Evolutionary conservation across 2,113 vertebrate species (phyloP), one percentile per base, ranked within the genome.

Genomic region (Pipra filicauda): DNA sequence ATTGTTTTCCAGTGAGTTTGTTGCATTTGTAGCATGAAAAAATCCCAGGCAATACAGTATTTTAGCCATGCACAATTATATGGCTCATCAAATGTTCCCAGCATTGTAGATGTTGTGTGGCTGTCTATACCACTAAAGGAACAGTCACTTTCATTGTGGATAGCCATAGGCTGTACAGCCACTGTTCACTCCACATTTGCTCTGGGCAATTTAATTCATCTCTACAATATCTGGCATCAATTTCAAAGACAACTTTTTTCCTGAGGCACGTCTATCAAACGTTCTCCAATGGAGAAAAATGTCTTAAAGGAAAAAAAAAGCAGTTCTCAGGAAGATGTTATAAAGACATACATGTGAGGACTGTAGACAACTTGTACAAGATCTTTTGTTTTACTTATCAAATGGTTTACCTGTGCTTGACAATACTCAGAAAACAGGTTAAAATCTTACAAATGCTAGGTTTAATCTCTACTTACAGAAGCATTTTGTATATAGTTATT

Each of bases 191-290:
- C 61, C 67, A 10, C 15, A 17, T 55, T 48, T 11, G 4, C 80
- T 74, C 35, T 18, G 58, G 26, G 46, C n/a, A 74, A 28, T 85
- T 77, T 41, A 66, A 71, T 58, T 72, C 7, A 88, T 49, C n/a
- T 73, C 17, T 44, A 41, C n/a, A 61, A 62, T 49, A 58, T 27
- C 54, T 76, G 62, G 37, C 57, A 83, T 22, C 33, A 52, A 1
- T 79, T 90, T 92, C n/a, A 94, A 88, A 76, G 75, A 35, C 28
- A 76, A 8, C 33, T 51, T 85, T 91, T 90, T 51, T 62, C 41
- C 55, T 27, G 39, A 55, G 31, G 10, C 28, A 35, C 15, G 6
- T 33, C 57, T 72, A 59, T 65, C 62, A 91, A 72, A 64, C 1
- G 6, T 55, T 78, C 21, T 75, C n/a, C 85, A 76, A 82, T 7